These are phyloP conservation scores for Gobio occitaniae DNA, from an alignment of 2,797 vertebrate genomes.

Conservation along the genomic window DNA sequence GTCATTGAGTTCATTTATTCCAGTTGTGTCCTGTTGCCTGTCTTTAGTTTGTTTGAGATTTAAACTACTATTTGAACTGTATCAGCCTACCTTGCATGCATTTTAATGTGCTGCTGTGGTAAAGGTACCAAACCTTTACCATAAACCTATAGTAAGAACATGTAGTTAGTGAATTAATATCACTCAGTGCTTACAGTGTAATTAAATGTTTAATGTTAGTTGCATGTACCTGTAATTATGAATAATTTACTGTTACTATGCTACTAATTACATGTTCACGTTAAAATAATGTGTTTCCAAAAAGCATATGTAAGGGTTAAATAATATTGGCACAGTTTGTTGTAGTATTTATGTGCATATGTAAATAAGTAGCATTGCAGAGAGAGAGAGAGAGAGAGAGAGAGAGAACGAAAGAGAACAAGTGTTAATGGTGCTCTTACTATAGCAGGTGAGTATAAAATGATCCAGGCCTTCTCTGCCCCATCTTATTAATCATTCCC, in stretches of 20 bases:
- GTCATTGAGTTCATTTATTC: no score
- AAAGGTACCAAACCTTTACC: no score
- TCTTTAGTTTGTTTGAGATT: no score
- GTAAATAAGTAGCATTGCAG: neutral
- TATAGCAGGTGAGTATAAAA: neutral
- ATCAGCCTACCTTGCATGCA: neutral
- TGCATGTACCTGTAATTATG: no score
- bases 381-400: neutral
- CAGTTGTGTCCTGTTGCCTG: no score
- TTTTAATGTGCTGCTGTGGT: neutral
- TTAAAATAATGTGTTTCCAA: neutral
- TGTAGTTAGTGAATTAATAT: no score
- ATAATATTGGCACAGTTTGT: neutral
- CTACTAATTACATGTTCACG: neutral
- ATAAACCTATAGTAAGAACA: no score
- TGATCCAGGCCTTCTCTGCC: neutral
- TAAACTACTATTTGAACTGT: no score
- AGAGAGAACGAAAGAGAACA: neutral
- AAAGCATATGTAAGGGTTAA: neutral
- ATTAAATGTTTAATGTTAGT: no score
- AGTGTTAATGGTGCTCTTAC: neutral
- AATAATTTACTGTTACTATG: neutral
- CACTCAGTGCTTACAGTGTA: no score
- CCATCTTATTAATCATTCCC: constrained; percentile 25
- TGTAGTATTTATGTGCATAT: neutral